A percentile compares a stretch with the other conserved stretches of the same genome.
These are phyloP conservation scores for Psettodes erumei DNA, from an alignment of 2,113 vertebrate genomes.

Conservation along the genomic window DNA sequence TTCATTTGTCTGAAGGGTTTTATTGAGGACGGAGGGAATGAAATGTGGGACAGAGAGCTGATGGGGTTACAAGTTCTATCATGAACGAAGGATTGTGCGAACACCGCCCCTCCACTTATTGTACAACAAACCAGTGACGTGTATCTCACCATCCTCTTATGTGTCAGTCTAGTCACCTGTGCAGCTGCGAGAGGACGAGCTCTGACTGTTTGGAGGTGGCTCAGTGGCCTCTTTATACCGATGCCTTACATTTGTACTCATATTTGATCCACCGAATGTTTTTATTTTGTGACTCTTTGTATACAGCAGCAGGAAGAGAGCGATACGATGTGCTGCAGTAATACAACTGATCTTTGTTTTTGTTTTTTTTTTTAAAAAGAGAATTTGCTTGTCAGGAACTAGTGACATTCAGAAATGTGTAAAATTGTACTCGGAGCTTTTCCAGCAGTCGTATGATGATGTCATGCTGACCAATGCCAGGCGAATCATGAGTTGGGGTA, in stretches of 20 bases:
- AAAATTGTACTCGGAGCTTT: conserved; percentile 4
- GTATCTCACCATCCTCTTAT: conserved; percentile 20
- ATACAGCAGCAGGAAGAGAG: conserved; percentile 22
- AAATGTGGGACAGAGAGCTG: conserved; percentile 17
- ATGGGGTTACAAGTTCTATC: conserved; percentile 5
- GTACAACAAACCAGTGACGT: conserved; percentile 50
- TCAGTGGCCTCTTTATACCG: conserved; percentile 60
- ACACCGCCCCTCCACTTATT: conserved; percentile 12
- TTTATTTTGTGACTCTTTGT: conserved; percentile 36
- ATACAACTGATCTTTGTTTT: not conserved
- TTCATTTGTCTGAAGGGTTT: conserved; percentile 37
- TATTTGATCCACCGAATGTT: conserved; percentile 58
- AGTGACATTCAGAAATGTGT: not conserved
- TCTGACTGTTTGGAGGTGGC: conserved; percentile 40
- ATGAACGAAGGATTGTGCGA: conserved; percentile 23
- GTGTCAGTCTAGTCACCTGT: conserved; percentile 39
- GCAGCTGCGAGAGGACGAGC: conserved; percentile 51
- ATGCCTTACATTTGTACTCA: conserved; percentile 81
- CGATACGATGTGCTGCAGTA: not conserved
- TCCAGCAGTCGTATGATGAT: conserved; percentile 14
- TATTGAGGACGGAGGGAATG: conserved; percentile 30
- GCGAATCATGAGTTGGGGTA: conserved; percentile 44
- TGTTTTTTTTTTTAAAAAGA: conserved; percentile 1
- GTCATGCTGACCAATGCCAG: conserved; percentile 1
- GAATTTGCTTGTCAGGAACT: not conserved